Percentiles rank a stretch among this genome's conserved stretches.
Evolutionary conservation across 2,113 vertebrate species (phyloP).

Genomic region (Phainopepla nitens): DNA sequence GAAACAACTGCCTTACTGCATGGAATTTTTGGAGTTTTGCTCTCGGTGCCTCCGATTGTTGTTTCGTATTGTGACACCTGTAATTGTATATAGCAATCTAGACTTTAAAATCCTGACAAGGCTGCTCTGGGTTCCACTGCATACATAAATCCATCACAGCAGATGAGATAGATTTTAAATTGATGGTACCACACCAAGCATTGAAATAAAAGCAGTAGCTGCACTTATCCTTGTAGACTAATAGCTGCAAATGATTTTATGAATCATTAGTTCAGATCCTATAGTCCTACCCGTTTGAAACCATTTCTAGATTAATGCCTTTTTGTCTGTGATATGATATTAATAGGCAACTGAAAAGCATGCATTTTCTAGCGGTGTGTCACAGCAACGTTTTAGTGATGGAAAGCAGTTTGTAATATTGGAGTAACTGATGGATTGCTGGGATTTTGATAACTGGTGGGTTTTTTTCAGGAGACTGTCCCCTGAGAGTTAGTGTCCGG

Average conservation of each 20-base stretch:
- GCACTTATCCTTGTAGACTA: constrained; percentile 62
- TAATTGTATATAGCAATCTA: constrained; percentile 51
- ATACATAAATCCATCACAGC: constrained; percentile 40
- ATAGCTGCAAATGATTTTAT: constrained; percentile 73
- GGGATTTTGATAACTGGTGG: not conserved
- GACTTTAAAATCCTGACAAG: constrained; percentile 53
- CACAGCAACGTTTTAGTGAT: not conserved
- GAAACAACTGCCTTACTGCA: not conserved
- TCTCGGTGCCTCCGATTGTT: constrained; percentile 16
- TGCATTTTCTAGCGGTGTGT: not conserved
- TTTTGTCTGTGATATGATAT: constrained; percentile 45
- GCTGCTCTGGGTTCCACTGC: constrained; percentile 27
- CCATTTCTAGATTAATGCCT: constrained; percentile 54
- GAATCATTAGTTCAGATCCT: constrained; percentile 72
- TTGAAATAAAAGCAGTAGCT: constrained; percentile 63
- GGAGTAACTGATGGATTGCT: constrained; percentile 12
- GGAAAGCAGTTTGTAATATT: constrained; percentile 14
- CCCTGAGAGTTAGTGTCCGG: not conserved
- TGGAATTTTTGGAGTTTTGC: not conserved
- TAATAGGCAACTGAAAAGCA: constrained; percentile 33
- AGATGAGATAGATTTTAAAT: constrained; percentile 58
- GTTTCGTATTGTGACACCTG: constrained; percentile 63
- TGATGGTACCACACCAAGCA: constrained; percentile 51
- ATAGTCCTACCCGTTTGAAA: constrained; percentile 60
- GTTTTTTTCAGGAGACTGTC: not conserved